Evolutionary conservation across 2,797 vertebrate species (phyloP), one percentile per base, ranked within the genome.

Genomic region (Bovichtus variegatus): DNA sequence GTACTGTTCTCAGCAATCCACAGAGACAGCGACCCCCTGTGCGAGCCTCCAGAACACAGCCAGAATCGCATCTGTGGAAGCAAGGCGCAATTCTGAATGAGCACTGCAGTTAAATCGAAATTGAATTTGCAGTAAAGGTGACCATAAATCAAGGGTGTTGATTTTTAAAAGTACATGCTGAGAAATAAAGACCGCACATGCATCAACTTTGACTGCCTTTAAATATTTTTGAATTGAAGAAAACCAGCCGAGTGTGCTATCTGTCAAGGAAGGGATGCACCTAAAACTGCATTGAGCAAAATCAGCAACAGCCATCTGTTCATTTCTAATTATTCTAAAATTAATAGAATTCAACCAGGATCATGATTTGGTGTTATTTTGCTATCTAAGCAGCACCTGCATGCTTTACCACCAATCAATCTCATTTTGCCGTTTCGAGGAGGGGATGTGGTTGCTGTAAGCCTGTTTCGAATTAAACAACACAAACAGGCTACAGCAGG

Each of bases 1-100:
- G 97, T 99, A 82, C 95, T 96, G 92, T 99, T 99, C 86, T 98
- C 96, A 3, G 95, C 81, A 47, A 98, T 87, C 93, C 95, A 92
- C 83, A 99, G 85, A 47, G 97, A 98, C 36, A 99, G 81, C 1
- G 95, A 94, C 87, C 96, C 97, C 76, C 87, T 93, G 76, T 97
- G 93, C 38, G 87, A 80, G 57, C 96, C 97, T 0, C 82, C 95
- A 51, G 95, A 90, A 76, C 98, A 97, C 86, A 97, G 93, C 78
- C 96, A 96, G 94, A 99, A 97, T 19, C 95, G 95, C 46, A 99
- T 94, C 98, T 99, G 91, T 50, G 76, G 83, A 74, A 27, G 31
- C 2, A 25, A 60, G 38, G n/a, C 4, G 10, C 29, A 25, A 43
- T 34, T 40, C 68, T 5, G 25, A 60, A 78, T 2, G 9, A 79